Percentiles rank a stretch among this genome's conserved stretches.
Evolutionary conservation across 2,888 invertebrate species (phyloP).

Genomic region (Tetanocera ferruginea): DNA sequence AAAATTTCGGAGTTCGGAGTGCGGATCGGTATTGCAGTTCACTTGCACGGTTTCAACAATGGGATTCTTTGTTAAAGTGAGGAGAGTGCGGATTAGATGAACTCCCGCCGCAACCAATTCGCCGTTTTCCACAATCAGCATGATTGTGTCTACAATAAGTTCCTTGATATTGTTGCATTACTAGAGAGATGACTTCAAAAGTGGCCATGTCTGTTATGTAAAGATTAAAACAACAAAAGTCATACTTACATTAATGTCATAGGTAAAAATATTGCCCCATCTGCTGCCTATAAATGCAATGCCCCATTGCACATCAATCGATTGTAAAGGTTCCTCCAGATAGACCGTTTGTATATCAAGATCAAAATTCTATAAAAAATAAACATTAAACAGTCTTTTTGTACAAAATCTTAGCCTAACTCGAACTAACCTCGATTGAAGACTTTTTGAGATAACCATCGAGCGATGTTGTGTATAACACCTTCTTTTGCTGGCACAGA

Average conservation of each 20-base stretch:
- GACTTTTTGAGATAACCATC: slow-evolving; percentile 68
- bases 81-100: no score
- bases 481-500: slow-evolving; percentile 56
- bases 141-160: no score
- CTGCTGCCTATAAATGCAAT: slow-evolving; percentile 80
- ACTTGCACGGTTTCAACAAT: no score
- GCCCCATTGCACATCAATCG: slow-evolving; percentile 82
- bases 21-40: no score
- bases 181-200: no score
- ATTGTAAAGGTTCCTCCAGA: slow-evolving; percentile 75
- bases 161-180: no score
- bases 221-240: no score
- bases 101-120: no score
- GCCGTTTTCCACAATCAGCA: no score
- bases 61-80: no score
- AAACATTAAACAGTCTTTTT: not conserved
- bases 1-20: no score
- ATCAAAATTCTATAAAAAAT: slow-evolving; percentile 60
- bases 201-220: no score
- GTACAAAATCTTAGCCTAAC: not conserved
- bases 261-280: slow-evolving; percentile 79
- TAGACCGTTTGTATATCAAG: slow-evolving; percentile 60
- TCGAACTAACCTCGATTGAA: slow-evolving; percentile 60
- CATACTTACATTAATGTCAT: slow-evolving; percentile 75
- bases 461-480: slow-evolving; percentile 64